Evolutionary conservation across 2,113 vertebrate species (phyloP).

Genomic region (Apteryx mantelli): DNA sequence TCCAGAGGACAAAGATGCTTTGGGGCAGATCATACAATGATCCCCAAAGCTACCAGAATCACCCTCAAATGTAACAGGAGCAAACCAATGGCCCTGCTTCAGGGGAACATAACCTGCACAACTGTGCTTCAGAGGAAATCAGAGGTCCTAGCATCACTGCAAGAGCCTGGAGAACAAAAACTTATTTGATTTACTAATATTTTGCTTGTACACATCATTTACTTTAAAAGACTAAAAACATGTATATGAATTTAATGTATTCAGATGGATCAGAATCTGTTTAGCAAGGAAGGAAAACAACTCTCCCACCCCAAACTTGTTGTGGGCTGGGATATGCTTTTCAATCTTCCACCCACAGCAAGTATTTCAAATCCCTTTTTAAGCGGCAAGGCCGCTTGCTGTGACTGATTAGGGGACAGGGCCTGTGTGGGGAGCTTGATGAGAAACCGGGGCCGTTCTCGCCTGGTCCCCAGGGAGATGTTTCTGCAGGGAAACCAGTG

Average conservation of each 20-base stretch:
- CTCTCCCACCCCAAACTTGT: slow-evolving; percentile 42
- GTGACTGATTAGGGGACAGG: not conserved
- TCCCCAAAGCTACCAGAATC: not conserved
- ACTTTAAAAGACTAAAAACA: slow-evolving; percentile 33
- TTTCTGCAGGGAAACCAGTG: not conserved
- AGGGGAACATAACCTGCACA: not conserved
- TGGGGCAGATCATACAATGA: not conserved
- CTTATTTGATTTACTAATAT: not conserved
- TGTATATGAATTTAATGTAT: slow-evolving; percentile 27
- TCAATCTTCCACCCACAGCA: slow-evolving; percentile 51
- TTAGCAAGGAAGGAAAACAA: slow-evolving; percentile 45
- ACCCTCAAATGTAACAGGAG: not conserved
- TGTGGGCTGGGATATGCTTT: slow-evolving; percentile 32
- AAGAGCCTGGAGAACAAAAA: not conserved
- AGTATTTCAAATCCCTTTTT: slow-evolving; percentile 18
- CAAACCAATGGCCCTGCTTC: not conserved
- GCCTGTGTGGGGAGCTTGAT: not conserved
- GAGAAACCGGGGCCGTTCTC: not conserved
- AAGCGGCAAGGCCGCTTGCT: not conserved
- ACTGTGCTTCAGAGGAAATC: not conserved
- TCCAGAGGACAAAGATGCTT: not conserved
- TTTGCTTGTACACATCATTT: slow-evolving; percentile 16
- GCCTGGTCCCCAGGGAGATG: not conserved
- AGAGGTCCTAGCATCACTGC: not conserved
- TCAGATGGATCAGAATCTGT: slow-evolving; percentile 58